Conservation (phyloP, 2,113 vertebrate species). For the Motacilla tschutschensis region DNA sequence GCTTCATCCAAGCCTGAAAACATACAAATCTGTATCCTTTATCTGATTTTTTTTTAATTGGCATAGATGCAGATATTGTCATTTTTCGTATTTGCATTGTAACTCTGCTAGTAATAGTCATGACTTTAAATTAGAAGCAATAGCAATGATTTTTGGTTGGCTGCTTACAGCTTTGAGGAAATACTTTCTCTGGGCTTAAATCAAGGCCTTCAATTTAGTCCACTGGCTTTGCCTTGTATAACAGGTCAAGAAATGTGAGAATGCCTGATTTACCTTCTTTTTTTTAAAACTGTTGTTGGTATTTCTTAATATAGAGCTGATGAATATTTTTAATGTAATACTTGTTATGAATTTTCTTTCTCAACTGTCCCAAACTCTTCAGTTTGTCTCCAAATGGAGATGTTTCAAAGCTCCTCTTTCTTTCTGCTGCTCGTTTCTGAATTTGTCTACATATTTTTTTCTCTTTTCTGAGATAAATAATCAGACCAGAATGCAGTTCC, state of each 20-base stretch:
- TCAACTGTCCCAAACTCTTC: neutral
- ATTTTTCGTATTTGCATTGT: neutral
- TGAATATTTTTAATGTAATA: neutral
- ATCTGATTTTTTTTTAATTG: neutral
- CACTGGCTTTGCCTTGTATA: neutral
- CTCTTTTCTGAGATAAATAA: conserved; percentile 49
- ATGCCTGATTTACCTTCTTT: neutral
- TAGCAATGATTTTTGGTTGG: neutral
- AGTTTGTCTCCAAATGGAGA: conserved; percentile 8
- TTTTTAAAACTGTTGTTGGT: neutral
- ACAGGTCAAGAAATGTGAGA: neutral
- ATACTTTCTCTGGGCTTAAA: neutral
- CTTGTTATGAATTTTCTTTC: conserved; percentile 9
- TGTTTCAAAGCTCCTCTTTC: neutral
- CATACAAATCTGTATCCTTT: neutral
- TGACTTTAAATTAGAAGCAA: neutral
- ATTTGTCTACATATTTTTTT: conserved; percentile 27
- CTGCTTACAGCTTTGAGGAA: neutral
- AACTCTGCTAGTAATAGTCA: neutral
- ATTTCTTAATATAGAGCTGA: neutral
- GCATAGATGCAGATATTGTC: neutral
- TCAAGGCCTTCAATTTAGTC: neutral
- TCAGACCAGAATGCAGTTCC: conserved; percentile 40
- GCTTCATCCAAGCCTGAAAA: neutral
- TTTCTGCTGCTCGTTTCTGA: conserved; percentile 9